phyloP scores from a whole-genome alignment of 2,113 vertebrate species.

The Terrapene triunguis region DNA sequence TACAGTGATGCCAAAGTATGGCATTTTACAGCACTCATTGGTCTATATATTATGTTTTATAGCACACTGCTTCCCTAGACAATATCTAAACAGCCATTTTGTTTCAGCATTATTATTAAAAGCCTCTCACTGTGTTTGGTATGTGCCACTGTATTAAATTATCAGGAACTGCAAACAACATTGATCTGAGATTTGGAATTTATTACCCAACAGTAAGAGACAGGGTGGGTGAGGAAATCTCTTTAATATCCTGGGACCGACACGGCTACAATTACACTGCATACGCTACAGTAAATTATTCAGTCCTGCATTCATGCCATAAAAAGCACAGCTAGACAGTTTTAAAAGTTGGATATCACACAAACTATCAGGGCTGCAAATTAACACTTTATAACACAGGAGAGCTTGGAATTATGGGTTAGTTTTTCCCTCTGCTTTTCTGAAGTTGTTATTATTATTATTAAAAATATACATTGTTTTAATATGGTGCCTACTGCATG shows the following conservation, averaged over 20 bases:
- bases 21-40: slow-evolving; percentile 29
- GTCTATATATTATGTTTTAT: slow-evolving; percentile 26
- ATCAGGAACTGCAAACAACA: background rate
- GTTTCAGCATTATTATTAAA: slow-evolving; percentile 5
- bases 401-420: background rate
- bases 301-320: background rate
- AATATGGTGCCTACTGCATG: background rate
- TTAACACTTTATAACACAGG: accelerated
- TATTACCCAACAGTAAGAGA: background rate
- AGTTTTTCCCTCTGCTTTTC: background rate
- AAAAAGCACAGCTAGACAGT: background rate
- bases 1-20: background rate
- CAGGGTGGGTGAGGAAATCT: background rate
- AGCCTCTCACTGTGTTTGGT: slow-evolving; percentile 24
- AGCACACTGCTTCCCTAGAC: slow-evolving; percentile 41
- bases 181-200: background rate
- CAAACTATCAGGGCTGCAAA: background rate
- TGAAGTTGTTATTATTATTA: background rate
- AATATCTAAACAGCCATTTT: slow-evolving; percentile 29
- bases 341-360: background rate
- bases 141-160: slow-evolving; percentile 11
- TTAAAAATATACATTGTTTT: background rate
- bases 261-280: background rate
- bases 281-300: background rate
- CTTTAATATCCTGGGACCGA: background rate